A percentile compares a stretch with the other conserved stretches of the same genome.
phyloP scores from a whole-genome alignment of 2,797 vertebrate species.

The Platalea minor region DNA sequence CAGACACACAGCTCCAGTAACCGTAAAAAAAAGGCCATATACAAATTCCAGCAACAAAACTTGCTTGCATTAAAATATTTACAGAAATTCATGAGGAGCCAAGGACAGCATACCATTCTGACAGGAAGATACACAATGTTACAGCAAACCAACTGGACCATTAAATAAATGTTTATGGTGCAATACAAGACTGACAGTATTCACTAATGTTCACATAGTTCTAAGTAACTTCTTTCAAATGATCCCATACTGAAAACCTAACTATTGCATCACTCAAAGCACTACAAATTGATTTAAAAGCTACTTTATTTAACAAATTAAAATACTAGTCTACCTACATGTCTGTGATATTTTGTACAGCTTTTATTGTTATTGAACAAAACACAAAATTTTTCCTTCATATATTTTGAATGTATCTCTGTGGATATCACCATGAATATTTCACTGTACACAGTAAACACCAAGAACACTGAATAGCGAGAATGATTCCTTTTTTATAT shows the following conservation, averaged over 20 bases:
- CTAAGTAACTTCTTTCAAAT: background rate
- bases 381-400: background rate
- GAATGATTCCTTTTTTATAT: background rate
- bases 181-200: background rate
- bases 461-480: background rate
- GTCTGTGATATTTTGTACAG: background rate
- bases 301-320: constrained; percentile 20
- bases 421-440: background rate
- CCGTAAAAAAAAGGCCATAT: background rate
- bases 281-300: background rate
- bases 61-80: background rate
- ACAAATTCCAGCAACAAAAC: background rate
- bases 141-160: background rate
- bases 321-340: background rate
- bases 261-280: background rate
- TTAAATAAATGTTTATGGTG: background rate
- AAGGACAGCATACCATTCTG: background rate
- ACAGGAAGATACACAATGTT: background rate
- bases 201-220: background rate
- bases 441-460: background rate
- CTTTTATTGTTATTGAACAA: background rate
- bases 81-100: background rate
- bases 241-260: background rate
- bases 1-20: background rate
- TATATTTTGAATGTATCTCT: background rate